Evolutionary conservation across 2,113 vertebrate species (phyloP), one percentile per base, ranked within the genome.

Genomic region (Nematolebias whitei): DNA sequence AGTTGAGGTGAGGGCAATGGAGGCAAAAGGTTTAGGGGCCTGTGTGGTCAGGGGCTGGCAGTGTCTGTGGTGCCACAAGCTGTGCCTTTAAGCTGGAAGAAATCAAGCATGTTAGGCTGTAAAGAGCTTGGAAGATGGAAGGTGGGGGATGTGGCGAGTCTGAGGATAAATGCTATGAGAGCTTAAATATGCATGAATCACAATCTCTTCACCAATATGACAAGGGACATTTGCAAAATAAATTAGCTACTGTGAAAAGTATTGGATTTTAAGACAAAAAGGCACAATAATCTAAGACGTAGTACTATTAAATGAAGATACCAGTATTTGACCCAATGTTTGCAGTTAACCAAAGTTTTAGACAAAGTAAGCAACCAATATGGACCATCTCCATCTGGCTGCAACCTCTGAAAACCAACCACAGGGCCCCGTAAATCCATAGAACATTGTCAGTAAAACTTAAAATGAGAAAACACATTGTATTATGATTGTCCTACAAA

Each of bases 71-170:
- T 26, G 62, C 76, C 44, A 26, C 55, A 72, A 63, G 70, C 74
- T 65, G 70, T 70, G 68, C 62, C 63, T 56, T 82, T 61, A 53
- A 71, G 73, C 53, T 51, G 57, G 54, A 54, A 47, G 47, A 77
- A 60, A 38, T 12, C n/a, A 59, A 43, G 61, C 63, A 62, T 48
- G 49, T 62, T 41, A 7, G 26, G 2, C 35, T n/a, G 12, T 61
- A 11, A 8, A 12, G 8, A 61, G 13, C 29, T 22, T 16, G 3
- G 18, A 29, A 29, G 44, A 7, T 5, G 2, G 3, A 13, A 2
- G 9, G 18, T 7, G 26, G 23, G 39, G 22, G 6, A 26, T 6
- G 49, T 2, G 49, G 13, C 1, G 35, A 16, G 20, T 23, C 16
- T 23, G 35, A 39, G 20, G 40, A 15, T 15, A 41, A 41, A 41